Evolutionary conservation across 1,140 invertebrate genomes (phyloP).

Genomic region (Drosophila oshimai): DNA sequence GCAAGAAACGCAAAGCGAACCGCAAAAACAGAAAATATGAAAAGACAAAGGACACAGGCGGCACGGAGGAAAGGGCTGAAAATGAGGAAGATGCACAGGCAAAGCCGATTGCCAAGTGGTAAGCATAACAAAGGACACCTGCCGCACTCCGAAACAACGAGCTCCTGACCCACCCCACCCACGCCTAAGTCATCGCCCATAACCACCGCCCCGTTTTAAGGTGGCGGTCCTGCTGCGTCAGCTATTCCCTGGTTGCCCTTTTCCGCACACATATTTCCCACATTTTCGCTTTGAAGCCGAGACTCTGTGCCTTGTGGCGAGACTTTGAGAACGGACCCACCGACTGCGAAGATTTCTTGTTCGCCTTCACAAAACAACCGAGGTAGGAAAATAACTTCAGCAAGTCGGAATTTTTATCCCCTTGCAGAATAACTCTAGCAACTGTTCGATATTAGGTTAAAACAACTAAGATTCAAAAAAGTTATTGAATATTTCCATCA

Average conservation of each 20-base stretch:
- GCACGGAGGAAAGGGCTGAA: not conserved
- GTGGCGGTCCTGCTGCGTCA: constrained; percentile 6
- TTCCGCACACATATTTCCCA: constrained; percentile 68
- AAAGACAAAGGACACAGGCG: constrained; percentile 54
- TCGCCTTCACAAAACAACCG: constrained; percentile 15
- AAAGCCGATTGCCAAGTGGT: constrained; percentile 79
- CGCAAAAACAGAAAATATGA: constrained; percentile 49
- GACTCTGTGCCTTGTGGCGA: constrained; percentile 21
- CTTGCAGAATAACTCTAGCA: not conserved
- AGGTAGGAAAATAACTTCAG: not conserved
- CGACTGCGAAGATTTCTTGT: constrained; percentile 28
- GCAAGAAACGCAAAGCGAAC: constrained; percentile 39
- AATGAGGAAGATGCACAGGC: constrained; percentile 34
- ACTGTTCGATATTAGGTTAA: too few relatives aligned
- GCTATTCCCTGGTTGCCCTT: constrained; percentile 49
- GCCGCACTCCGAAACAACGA: constrained; percentile 38
- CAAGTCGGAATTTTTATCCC: not conserved
- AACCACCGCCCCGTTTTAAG: constrained; percentile 14
- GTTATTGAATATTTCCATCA: too few relatives aligned
- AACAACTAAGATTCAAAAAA: too few relatives aligned
- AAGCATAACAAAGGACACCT: constrained; percentile 80
- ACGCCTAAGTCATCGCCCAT: constrained; percentile 1
- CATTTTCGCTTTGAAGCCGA: constrained; percentile 71
- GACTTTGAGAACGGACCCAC: constrained; percentile 36
- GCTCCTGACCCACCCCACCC: constrained; percentile 1